Base-by-base conservation (phyloP, 2,797 vertebrate species). In the Tamandua tetradactyla region DNA sequence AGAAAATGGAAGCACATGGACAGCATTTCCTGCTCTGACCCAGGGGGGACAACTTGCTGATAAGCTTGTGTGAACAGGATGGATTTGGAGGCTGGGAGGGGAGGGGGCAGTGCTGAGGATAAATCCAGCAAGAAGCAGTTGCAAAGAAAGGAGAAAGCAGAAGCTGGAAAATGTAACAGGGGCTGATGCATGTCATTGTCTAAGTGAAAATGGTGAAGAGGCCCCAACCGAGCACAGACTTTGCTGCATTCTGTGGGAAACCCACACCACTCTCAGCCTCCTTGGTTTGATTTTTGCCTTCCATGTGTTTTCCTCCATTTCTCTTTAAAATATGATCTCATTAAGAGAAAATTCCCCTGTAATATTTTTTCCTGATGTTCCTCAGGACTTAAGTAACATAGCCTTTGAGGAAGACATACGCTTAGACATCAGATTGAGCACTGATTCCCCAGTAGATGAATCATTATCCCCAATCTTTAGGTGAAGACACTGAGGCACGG, bases 281-380 rank as follows among this genome's bases (percentile, higher is more conserved):
- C 47, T 57, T 20, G 2, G 20, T 68, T 68, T 75, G 44, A 66
- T 25, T 37, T 37, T 82, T 44, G 14, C 44, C 30, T 61, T 89
- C 42, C n/a, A 20, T 49, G 14, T n/a, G n/a, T 44, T 76, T 40
- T 69, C 76, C n/a, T 83, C 32, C 37, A 76, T 84, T 52, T 93
- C 35, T 74, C 85, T 74, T 59, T 78, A 52, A 84, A 69, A 76
- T 59, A 11, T 52, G 22, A 52, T 84, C 71, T 47, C 32, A 10
- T 42, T 23, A 30, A 78, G 4, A 62, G 35, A 4, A 52, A 22
- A 52, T 59, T n/a, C 7, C 40, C n/a, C 9, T 35, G 20, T 12
- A 25, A 40, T 49, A 18, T 71, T 52, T 69, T 84, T n/a, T 52
- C 52, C 4, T 72, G 6, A n/a, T 40, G 55, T 52, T 22, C 20